Evolutionary conservation across 2,797 vertebrate species (phyloP).

Genomic region (Mormyrops attenuatus): DNA sequence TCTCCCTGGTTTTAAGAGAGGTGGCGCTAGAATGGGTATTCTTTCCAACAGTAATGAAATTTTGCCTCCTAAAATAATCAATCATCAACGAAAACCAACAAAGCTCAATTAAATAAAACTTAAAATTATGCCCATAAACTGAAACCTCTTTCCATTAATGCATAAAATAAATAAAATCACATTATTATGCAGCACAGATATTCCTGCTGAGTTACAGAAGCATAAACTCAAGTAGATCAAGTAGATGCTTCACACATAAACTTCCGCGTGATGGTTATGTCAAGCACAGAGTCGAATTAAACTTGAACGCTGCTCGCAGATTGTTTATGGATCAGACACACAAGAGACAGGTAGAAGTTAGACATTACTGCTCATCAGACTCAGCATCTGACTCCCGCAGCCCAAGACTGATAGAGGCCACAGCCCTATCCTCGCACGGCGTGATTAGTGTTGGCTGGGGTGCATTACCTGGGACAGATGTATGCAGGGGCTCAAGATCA

Average conservation of each 20-base stretch:
- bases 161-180: neutral
- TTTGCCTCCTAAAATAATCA: neutral
- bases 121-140: neutral
- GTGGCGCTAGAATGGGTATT: neutral
- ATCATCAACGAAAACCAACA: neutral
- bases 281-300: neutral
- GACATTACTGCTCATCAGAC: neutral
- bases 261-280: neutral
- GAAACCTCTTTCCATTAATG: neutral
- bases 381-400: neutral
- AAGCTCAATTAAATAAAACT: neutral
- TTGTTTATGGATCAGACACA: neutral
- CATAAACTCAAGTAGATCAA: neutral
- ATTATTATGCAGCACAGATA: neutral
- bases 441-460: neutral
- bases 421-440: neutral
- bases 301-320: neutral
- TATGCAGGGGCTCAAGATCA: neutral
- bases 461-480: neutral
- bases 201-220: neutral
- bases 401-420: neutral
- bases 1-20: neutral
- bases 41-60: neutral
- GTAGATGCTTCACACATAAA: neutral
- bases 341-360: neutral